Percentiles rank a stretch among this genome's conserved stretches.
These are phyloP conservation scores for Dolichopus griseipennis DNA, from an alignment of 2,888 invertebrate genomes.

Conservation along the genomic window DNA sequence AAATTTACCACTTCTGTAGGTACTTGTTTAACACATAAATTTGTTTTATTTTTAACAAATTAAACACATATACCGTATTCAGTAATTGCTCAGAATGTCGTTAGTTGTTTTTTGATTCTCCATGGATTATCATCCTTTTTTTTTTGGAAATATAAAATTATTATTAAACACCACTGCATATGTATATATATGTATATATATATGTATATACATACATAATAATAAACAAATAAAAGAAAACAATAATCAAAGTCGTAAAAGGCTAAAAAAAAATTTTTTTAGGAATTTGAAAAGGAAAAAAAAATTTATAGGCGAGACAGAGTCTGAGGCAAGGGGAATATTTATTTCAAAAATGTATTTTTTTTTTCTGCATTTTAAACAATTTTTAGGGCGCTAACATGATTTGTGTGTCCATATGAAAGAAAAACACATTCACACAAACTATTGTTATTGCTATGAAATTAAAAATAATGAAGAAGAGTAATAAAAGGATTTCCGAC, in stretches of 20 bases:
- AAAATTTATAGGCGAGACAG: background rate
- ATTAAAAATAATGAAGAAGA: too few species aligned
- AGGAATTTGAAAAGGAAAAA: too few species aligned
- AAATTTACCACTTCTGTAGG: background rate
- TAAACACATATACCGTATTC: background rate
- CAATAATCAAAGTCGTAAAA: too few species aligned
- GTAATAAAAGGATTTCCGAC: too few species aligned
- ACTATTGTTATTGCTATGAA: too few species aligned
- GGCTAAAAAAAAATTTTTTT: too few species aligned
- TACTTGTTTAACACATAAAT: background rate
- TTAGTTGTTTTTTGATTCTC: background rate
- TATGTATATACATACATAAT: too few species aligned
- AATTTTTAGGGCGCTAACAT: slow-evolving; percentile 3
- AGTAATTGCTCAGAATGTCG: background rate
- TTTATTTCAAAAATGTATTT: background rate
- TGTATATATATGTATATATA: too few species aligned
- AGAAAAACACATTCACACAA: too few species aligned
- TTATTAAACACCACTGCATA: too few species aligned
- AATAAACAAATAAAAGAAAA: too few species aligned
- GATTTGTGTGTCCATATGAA: background rate
- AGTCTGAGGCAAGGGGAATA: background rate
- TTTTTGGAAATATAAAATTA: too few species aligned
- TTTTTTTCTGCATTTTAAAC: background rate
- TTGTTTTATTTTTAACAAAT: background rate
- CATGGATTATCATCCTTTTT: background rate